phyloP scores from a whole-genome alignment of 2,888 invertebrate species.

The Nomada ruficornis region DNA sequence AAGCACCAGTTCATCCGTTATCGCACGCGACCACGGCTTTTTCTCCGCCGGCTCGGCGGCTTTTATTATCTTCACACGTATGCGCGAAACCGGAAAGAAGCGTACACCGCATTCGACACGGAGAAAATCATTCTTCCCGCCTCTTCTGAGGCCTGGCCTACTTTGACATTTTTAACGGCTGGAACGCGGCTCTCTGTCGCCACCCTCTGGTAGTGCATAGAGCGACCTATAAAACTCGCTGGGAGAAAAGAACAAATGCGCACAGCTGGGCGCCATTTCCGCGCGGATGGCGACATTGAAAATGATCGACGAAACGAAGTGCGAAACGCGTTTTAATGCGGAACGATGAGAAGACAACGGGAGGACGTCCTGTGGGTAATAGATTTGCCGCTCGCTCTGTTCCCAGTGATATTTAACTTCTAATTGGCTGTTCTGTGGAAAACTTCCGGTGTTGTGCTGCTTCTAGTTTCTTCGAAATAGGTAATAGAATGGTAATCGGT shows the following conservation, averaged over 20 bases:
- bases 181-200: not conserved
- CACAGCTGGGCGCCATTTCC: not conserved
- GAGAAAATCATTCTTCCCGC: slow-evolving; percentile 20
- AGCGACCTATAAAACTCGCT: slow-evolving; percentile 10
- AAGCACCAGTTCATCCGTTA: slow-evolving; percentile 49
- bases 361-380: no score
- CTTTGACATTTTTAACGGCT: slow-evolving; percentile 10
- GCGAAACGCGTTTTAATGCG: not conserved
- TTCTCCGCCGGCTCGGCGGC: slow-evolving; percentile 20
- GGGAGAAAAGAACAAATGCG: not conserved
- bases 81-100: slow-evolving; percentile 30
- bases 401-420: not conserved
- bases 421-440: not conserved
- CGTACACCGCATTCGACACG: slow-evolving; percentile 28
- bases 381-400: not conserved
- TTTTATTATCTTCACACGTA: slow-evolving; percentile 46
- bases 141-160: slow-evolving; percentile 13
- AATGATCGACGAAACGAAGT: not conserved
- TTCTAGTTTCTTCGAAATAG: no score
- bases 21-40: slow-evolving; percentile 45
- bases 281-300: not conserved
- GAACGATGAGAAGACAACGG: not conserved
- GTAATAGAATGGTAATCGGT: no score
- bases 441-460: no score
- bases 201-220: not conserved